A percentile compares a stretch with the other conserved stretches of the same genome.
Evolutionary conservation across 2,797 vertebrate genomes (phyloP).

Genomic region (Caiman crocodilus): DNA sequence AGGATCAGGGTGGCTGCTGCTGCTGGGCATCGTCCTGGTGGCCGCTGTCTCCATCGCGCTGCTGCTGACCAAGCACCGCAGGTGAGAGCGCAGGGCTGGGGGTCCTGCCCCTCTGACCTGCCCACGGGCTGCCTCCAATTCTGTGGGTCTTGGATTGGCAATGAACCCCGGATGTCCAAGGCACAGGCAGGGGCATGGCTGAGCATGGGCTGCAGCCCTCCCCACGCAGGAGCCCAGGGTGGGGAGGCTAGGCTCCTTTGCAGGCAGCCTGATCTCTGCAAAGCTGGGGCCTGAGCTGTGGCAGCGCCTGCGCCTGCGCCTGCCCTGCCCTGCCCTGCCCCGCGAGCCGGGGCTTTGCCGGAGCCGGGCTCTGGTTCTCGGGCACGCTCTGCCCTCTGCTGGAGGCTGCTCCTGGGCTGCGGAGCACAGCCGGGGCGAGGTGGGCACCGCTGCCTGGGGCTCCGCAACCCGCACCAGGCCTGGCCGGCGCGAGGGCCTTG

Average conservation of each 20-base stretch:
- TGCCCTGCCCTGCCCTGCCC: background rate
- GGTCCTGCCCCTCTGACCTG: background rate
- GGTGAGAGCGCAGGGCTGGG: constrained; percentile 51
- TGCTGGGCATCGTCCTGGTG: constrained; percentile 8
- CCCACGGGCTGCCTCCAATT: background rate
- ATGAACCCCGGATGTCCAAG: too few relatives aligned
- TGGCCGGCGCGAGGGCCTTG: too few relatives aligned
- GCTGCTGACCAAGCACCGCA: constrained; percentile 59
- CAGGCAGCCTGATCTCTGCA: background rate
- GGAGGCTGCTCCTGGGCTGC: background rate
- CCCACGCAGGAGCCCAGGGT: too few relatives aligned
- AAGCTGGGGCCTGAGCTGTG: background rate
- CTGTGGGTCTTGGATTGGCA: too few relatives aligned
- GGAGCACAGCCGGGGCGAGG: too few relatives aligned
- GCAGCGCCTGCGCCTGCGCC: background rate
- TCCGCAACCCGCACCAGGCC: too few relatives aligned
- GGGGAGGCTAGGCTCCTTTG: too few relatives aligned
- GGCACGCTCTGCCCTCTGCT: background rate
- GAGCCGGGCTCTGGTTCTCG: too few relatives aligned
- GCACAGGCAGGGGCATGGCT: too few relatives aligned
- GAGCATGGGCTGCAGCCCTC: too few relatives aligned
- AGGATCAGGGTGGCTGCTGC: constrained; percentile 50
- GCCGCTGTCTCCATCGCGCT: constrained; percentile 27
- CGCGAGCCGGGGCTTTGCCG: background rate
- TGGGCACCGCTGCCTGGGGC: too few relatives aligned